Conservation (phyloP, 2,888 invertebrate genomes). For the Drosophila phalerata region DNA sequence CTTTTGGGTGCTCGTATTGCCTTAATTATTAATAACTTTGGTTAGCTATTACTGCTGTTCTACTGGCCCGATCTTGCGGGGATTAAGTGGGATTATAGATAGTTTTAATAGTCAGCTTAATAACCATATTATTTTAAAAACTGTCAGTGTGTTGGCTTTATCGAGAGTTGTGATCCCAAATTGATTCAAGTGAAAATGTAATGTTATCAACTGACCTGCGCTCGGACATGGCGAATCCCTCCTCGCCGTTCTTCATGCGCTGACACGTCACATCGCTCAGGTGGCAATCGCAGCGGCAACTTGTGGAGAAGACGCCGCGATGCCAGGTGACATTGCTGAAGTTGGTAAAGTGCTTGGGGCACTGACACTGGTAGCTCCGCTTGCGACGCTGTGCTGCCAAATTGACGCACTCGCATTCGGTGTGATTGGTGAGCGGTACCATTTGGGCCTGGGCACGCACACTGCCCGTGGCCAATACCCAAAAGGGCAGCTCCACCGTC, state of each 20-base stretch:
- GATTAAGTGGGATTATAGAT: too few species aligned
- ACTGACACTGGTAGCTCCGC: constrained; percentile 63
- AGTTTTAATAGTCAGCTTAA: too few species aligned
- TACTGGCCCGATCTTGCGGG: too few species aligned
- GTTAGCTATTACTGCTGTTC: too few species aligned
- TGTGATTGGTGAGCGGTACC: constrained; percentile 80
- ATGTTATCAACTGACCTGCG: constrained; percentile 86
- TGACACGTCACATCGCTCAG: constrained; percentile 88
- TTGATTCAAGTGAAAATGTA: not conserved
- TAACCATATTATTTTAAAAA: too few species aligned
- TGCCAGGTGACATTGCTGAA: constrained; percentile 66
- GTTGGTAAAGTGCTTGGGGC: constrained; percentile 84
- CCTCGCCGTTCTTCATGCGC: constrained; percentile 88
- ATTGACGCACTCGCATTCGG: constrained; percentile 83
- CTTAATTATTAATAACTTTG: too few species aligned
- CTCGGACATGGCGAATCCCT: constrained; percentile 88
- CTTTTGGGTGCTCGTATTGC: too few species aligned
- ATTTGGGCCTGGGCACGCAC: constrained; percentile 42
- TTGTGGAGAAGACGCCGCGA: not conserved
- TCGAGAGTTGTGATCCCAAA: too few species aligned
- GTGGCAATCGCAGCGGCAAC: constrained; percentile 89
- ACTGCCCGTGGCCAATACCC: constrained; percentile 23
- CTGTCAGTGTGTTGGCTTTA: too few species aligned
- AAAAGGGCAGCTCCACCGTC: constrained; percentile 78
- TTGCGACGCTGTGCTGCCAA: constrained; percentile 43